Conservation (phyloP, 2,113 vertebrate species). For the Pteronura brasiliensis region DNA sequence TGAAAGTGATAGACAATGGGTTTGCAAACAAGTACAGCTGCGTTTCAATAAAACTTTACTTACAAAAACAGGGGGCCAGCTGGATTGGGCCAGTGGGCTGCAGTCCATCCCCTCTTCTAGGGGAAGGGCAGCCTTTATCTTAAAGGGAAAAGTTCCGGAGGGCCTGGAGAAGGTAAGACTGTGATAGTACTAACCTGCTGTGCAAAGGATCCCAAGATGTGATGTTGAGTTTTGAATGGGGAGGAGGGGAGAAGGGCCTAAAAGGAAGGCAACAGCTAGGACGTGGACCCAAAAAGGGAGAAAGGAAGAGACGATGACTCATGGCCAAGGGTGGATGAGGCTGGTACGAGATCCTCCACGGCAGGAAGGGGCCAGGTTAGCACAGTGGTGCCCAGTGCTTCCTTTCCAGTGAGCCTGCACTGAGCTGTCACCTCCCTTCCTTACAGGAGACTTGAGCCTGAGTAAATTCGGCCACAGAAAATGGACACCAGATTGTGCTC, state of each 20-base stretch:
- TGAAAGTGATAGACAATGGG: neutral
- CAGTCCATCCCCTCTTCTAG: neutral
- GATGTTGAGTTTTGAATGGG: neutral
- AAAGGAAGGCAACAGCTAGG: neutral
- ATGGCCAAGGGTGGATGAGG: neutral
- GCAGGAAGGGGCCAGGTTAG: neutral
- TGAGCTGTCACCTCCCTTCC: neutral
- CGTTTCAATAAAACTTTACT: conserved; percentile 42
- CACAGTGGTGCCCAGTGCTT: neutral
- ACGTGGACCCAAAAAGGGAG: neutral
- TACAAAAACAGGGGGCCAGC: neutral
- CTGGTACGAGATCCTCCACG: fast-evolving
- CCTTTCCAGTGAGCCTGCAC: neutral
- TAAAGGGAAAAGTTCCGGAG: neutral
- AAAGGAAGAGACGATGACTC: neutral
- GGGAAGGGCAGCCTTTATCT: neutral
- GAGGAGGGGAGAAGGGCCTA: neutral
- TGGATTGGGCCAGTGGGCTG: neutral
- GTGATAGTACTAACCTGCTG: neutral
- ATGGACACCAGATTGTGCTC: neutral
- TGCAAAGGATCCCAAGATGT: neutral
- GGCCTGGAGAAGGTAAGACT: neutral
- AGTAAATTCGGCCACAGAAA: neutral
- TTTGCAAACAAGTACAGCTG: neutral
- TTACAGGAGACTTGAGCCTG: fast-evolving